Conservation (phyloP, 2,888 invertebrate species). For the Thereva unica region DNA sequence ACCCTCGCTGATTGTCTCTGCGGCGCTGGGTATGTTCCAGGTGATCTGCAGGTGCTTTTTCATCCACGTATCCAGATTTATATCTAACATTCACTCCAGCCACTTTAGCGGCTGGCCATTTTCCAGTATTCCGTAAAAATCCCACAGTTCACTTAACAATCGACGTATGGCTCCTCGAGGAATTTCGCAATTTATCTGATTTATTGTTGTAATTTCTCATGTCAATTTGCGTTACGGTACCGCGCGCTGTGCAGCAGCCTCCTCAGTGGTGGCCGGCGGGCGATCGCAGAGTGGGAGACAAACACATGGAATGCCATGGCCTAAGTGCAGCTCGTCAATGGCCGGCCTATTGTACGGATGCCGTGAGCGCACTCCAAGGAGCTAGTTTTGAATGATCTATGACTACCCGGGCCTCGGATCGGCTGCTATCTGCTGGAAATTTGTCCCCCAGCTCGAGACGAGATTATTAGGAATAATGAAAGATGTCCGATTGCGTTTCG, state of each 20-base stretch:
- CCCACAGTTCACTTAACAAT: conserved; percentile 28
- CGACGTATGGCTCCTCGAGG: conserved; percentile 36
- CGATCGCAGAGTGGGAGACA: conserved; percentile 11
- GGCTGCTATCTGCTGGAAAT: conserved; percentile 35
- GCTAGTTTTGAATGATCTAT: conserved; percentile 27
- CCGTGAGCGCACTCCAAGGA: conserved; percentile 32
- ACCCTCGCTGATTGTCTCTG: conserved; percentile 18
- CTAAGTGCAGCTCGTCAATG: conserved; percentile 27
- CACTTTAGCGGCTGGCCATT: conserved; percentile 19
- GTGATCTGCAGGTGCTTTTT: conserved; percentile 37
- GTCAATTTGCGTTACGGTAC: conserved; percentile 39
- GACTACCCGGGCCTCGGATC: conserved; percentile 9
- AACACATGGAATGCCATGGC: conserved; percentile 26
- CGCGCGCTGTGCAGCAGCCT: conserved; percentile 8
- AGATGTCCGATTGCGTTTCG: no score
- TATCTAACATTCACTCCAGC: conserved; percentile 13
- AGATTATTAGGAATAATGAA: conserved; percentile 26
- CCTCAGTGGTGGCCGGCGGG: conserved; percentile 7
- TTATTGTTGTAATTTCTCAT: conserved; percentile 41
- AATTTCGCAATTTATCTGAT: conserved; percentile 42
- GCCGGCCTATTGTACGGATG: conserved; percentile 27
- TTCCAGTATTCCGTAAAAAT: conserved; percentile 28
- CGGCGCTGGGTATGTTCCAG: conserved; percentile 7
- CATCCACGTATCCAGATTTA: background rate
- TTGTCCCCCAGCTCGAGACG: conserved; percentile 35